Percentiles rank a stretch among this genome's conserved stretches.
Conservation (phyloP, 2,888 invertebrate genomes). For the Melanargia galathea region DNA sequence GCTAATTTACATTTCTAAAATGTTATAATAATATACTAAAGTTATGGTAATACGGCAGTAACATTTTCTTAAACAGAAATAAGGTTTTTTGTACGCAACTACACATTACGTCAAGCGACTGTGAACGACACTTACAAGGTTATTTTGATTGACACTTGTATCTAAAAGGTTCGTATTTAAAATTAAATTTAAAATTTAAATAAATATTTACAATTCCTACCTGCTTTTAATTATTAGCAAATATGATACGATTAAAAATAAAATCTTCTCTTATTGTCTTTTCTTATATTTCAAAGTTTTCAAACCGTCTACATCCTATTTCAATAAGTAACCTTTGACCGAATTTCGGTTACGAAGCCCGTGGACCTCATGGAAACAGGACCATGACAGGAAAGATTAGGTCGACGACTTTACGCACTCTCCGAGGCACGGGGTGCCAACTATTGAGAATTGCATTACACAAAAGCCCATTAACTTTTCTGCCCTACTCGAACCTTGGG, state of each 20-base stretch:
- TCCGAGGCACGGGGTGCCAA: no score
- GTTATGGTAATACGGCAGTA: neutral
- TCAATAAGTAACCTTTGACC: no score
- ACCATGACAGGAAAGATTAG: no score
- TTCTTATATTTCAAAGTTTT: no score
- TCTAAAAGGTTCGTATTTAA: neutral
- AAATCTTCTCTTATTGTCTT: neutral
- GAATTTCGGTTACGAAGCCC: no score
- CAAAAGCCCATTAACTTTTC: no score
- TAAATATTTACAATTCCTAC: neutral
- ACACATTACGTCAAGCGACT: neutral
- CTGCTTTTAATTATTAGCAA: neutral
- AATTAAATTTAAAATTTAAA: no score
- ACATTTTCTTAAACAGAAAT: neutral
- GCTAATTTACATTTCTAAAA: neutral
- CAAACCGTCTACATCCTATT: neutral
- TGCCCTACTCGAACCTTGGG: no score
- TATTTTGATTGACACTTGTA: conserved; percentile 3
- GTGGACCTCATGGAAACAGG: no score
- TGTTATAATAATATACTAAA: neutral
- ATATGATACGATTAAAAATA: neutral
- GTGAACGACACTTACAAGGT: conserved; percentile 3
- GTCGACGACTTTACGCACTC: no score
- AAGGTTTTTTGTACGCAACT: neutral
- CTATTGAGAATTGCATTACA: no score